Base-by-base conservation (phyloP, 2,797 vertebrate species). In the Lutjanus argentimaculatus region DNA sequence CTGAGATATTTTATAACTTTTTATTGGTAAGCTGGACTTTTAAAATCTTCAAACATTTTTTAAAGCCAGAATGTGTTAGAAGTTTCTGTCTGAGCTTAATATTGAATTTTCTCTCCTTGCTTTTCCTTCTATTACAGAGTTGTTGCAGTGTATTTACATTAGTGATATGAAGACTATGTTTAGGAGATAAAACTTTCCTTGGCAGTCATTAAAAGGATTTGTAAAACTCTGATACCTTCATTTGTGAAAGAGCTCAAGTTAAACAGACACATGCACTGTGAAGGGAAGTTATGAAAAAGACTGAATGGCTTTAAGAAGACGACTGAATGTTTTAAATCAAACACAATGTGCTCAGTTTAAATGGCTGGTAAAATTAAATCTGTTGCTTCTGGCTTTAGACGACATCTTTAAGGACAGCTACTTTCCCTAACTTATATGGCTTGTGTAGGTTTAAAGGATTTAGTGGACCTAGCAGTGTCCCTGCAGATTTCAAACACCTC, bases 121-220 rank as follows among this genome's bases (percentile, higher is more conserved):
- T 42, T 72, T 56, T 75, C 16, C 74, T 75, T 75, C 88, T 17
- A 48, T 61, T 66, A 13, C 72, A 8, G 40, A 80, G 58, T 76
- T 80, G 19, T 70, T 87, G 57, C 62, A 45, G 46, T 72, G 45
- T 72, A 62, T 79, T 80, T 56, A 67, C 68, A 52, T 82, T 75
- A 85, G 59, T 56, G 53, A 80, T 49, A 45, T 52, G 40, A 83
- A 76, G 49, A 48, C 49, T 67, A 66, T 67, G 73, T 82, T 64
- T 65, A 8, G 17, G 67, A 78, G 74, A 78, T 75, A 53, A 77
- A 82, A 67, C 74, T 65, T 75, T 83, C 40, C 53, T 67, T 79
- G 49, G 63, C 62, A 58, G 46, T 67, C 88, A 70, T 83, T 79
- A 85, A 87, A 90, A 74, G 46, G 78, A 80, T 77, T 72, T 63